Evolutionary conservation across 2,888 invertebrate species (phyloP).

Genomic region (Dryococelus australis): DNA sequence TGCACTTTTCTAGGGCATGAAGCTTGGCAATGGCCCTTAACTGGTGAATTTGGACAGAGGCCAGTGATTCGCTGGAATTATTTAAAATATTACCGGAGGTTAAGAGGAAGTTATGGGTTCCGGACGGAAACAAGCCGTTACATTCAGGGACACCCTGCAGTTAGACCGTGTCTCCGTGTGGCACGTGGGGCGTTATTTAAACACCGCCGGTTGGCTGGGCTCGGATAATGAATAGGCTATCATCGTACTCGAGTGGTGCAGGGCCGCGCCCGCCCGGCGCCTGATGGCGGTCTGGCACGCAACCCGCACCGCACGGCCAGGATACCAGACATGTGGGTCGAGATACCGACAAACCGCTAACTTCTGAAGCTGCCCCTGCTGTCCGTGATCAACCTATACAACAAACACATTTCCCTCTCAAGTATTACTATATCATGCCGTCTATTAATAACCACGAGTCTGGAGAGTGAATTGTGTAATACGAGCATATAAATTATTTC

Average conservation of each 20-base stretch:
- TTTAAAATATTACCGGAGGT: background rate
- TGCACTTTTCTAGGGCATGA: no score
- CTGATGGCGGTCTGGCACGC: background rate
- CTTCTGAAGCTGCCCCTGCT: no score
- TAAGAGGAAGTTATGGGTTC: background rate
- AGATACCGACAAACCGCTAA: no score
- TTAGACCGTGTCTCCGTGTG: background rate
- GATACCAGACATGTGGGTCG: background rate
- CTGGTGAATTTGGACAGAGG: no score
- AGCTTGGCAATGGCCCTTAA: no score
- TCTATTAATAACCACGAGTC: no score
- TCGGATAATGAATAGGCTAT: conserved; percentile 9
- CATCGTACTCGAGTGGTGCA: background rate
- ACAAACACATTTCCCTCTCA: no score
- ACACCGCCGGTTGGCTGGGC: background rate
- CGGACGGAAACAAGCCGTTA: background rate
- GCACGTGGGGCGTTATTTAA: background rate
- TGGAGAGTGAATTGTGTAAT: no score
- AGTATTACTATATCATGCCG: no score
- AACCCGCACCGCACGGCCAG: background rate
- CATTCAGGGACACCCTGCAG: background rate
- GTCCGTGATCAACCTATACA: no score
- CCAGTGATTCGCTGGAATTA: background rate
- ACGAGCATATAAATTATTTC: no score
- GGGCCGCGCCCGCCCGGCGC: background rate